These are phyloP conservation scores for Atherinomorus stipes DNA, from an alignment of 2,113 vertebrate genomes.

Conservation along the genomic window DNA sequence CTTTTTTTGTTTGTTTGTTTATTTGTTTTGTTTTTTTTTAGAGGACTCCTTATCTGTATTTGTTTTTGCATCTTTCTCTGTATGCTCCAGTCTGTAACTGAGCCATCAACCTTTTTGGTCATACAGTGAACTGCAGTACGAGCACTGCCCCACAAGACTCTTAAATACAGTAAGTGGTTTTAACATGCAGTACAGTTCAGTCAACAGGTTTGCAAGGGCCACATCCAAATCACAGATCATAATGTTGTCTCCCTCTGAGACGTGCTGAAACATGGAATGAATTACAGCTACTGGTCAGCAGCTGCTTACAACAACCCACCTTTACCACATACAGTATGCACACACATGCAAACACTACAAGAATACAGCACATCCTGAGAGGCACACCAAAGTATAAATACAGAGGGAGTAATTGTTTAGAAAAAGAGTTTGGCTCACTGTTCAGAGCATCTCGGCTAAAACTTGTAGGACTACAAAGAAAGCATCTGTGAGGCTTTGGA, in stretches of 20 bases:
- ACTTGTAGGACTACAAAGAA: slow-evolving; percentile 3
- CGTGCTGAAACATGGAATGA: slow-evolving; percentile 22
- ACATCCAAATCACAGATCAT: slow-evolving; percentile 11
- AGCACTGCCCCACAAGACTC: slow-evolving; percentile 11
- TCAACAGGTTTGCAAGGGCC: slow-evolving; percentile 13
- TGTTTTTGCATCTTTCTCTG: neutral
- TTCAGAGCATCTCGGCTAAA: neutral
- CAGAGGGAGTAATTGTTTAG: slow-evolving; percentile 21
- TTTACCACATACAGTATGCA: slow-evolving; percentile 18
- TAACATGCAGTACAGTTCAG: neutral
- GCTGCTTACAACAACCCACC: slow-evolving; percentile 41
- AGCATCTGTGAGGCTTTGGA: slow-evolving; percentile 19
- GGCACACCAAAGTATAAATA: slow-evolving; percentile 28
- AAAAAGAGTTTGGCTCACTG: slow-evolving; percentile 21
- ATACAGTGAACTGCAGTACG: neutral
- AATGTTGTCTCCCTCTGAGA: slow-evolving; percentile 11
- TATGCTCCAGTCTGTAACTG: neutral
- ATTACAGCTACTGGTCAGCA: slow-evolving; percentile 61
- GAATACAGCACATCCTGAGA: slow-evolving; percentile 1
- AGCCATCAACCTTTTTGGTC: neutral
- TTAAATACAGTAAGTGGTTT: slow-evolving; percentile 15
- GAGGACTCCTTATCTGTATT: neutral
- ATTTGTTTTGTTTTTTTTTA: too few species aligned
- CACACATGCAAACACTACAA: slow-evolving; percentile 12
- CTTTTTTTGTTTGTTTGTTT: too few species aligned